A percentile compares a stretch with the other conserved stretches of the same genome.
phyloP scores from a whole-genome alignment of 2,888 invertebrate genomes.

The Trimorus sp. region DNA sequence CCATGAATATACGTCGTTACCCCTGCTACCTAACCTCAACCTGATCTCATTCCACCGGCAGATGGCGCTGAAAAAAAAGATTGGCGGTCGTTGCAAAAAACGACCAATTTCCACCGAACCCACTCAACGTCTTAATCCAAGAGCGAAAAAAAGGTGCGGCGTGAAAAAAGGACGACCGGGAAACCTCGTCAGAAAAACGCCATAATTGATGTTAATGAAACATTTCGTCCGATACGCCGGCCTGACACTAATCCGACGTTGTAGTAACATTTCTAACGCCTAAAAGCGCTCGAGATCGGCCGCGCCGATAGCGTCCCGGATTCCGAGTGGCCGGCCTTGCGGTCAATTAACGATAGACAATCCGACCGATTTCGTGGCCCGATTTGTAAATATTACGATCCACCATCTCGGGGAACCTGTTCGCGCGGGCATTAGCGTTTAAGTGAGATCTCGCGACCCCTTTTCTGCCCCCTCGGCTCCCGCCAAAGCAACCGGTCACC shows the following conservation, averaged over 20 bases:
- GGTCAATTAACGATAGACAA: slow-evolving; percentile 54
- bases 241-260: slow-evolving; percentile 56
- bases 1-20: no score
- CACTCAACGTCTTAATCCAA: no score
- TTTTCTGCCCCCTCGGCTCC: no score
- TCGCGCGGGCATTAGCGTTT: slow-evolving; percentile 54
- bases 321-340: slow-evolving; percentile 41
- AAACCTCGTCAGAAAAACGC: slow-evolving; percentile 2
- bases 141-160: no score
- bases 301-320: slow-evolving; percentile 43
- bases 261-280: slow-evolving; percentile 48
- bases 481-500: slow-evolving; percentile 29
- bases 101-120: no score
- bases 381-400: slow-evolving; percentile 66
- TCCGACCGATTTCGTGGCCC: slow-evolving; percentile 21
- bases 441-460: slow-evolving; percentile 11
- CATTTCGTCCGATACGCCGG: slow-evolving; percentile 17
- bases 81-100: no score
- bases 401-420: slow-evolving; percentile 55
- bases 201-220: slow-evolving; percentile 58
- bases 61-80: no score
- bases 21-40: no score
- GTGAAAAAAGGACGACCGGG: no score
- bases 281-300: slow-evolving; percentile 48
- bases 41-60: no score